Base-by-base conservation (phyloP, 2,888 invertebrate species). In the Mesorhabditis belari region DNA sequence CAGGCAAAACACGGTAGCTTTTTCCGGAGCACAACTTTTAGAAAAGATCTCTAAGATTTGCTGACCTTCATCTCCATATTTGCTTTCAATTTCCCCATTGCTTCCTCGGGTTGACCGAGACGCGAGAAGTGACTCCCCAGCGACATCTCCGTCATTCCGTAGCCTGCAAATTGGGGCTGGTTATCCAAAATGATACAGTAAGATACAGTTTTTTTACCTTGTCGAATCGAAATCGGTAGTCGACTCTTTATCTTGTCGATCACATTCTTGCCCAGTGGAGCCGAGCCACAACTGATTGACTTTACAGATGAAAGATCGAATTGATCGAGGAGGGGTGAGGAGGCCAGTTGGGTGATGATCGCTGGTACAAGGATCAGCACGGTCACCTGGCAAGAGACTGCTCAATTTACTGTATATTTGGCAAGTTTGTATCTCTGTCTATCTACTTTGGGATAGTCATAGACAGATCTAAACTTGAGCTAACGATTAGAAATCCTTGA, bases 311-410 rank as follows among this genome's bases (percentile, higher is more conserved):
- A 87, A 62, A 92, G 82, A 81, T 92, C 88, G 77, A 88, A 90
- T 65, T 88, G 86, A 50, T 87, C 84, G 2, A 90, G 88, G 52
- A 86, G 83, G 0, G 87, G 85, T 77, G 87, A 85, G 60, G 87
- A 85, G 2, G 86, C 85, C 83, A 91, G 85, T 70, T 89, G 86
- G 26, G 90, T 86, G 79, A 90, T 86, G 56, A 89, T 84, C 17
- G 91, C 90, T 4, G 91, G 91, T 4, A 90, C 91, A 4, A 88
- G 80, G 70, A 88, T 88, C 3, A 90, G 81, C 49, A 87, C 70
- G n/a, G 86, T 86, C 3, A 89, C 85, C 86, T 88, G 83, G 60
- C 67, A n/a, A n/a, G n/a, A n/a, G n/a, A n/a, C n/a, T n/a, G n/a
- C n/a, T n/a, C n/a, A n/a, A n/a, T n/a, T n/a, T n/a, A n/a, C n/a